phyloP scores from a whole-genome alignment of 1,140 invertebrate genomes.

The Papilio machaon region DNA sequence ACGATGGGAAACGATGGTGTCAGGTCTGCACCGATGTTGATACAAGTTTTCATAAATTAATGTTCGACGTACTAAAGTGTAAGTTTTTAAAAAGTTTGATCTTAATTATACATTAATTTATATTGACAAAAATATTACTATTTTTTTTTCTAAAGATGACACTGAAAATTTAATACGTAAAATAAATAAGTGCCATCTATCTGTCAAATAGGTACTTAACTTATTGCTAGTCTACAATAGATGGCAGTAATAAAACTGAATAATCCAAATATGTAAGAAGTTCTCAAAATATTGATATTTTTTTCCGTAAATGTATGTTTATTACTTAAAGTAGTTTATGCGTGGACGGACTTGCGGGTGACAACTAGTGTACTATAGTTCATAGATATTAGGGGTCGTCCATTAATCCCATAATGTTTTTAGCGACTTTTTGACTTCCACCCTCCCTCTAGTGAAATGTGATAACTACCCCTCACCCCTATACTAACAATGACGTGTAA shows the following conservation, averaged over 20 bases:
- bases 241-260: not conserved
- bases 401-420: too few species aligned
- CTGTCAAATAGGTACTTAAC: not conserved
- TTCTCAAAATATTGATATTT: not conserved
- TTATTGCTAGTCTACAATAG: not conserved
- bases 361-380: too few species aligned
- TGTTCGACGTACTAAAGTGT: not conserved
- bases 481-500: too few species aligned
- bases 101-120: not conserved
- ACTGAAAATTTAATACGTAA: not conserved
- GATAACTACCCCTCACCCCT: too few species aligned
- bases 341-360: too few species aligned
- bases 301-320: not conserved
- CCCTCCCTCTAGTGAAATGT: too few species aligned
- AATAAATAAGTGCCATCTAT: not conserved
- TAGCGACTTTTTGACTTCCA: too few species aligned
- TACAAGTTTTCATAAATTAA: constrained; percentile 31
- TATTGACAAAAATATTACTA: not conserved
- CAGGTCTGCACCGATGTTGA: constrained; percentile 45
- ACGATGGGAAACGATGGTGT: constrained; percentile 51
- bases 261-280: not conserved
- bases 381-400: too few species aligned
- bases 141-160: not conserved
- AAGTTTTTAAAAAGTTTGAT: not conserved
- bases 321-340: too few species aligned